Conservation (phyloP, 2,888 invertebrate species). For the Morpho helenor region DNA sequence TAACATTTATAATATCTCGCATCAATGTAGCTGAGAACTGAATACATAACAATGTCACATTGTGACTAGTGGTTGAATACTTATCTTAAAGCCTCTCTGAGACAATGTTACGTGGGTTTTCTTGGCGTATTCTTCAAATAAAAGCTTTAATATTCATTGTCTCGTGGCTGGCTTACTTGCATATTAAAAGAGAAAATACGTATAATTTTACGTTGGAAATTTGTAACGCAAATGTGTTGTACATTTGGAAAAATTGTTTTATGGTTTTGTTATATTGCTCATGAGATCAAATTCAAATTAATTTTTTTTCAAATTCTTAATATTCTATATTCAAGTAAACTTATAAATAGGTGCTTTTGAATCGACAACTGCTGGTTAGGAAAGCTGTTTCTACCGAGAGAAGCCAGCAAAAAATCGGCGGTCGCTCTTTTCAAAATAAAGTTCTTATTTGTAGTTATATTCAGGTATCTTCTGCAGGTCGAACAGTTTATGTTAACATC, state of each 20-base stretch:
- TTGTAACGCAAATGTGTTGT: conserved; percentile 1
- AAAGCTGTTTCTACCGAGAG: too few relatives aligned
- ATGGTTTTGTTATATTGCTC: background rate
- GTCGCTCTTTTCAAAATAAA: too few relatives aligned
- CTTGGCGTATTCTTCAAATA: conserved; percentile 11
- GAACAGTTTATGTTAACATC: too few relatives aligned
- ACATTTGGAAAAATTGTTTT: background rate
- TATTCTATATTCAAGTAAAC: too few relatives aligned
- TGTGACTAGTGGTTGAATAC: conserved; percentile 12
- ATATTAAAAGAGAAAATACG: conserved; percentile 9
- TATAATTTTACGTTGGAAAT: conserved; percentile 4
- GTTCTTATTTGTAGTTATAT: too few relatives aligned
- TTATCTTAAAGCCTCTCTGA: conserved; percentile 11
- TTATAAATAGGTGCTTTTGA: too few relatives aligned
- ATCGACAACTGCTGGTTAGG: too few relatives aligned
- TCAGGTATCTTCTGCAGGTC: too few relatives aligned
- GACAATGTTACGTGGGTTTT: conserved; percentile 13
- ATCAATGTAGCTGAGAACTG: background rate
- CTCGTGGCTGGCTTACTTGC: conserved; percentile 13
- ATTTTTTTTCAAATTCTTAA: too few relatives aligned
- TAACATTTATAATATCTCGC: conserved; percentile 1
- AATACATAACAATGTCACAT: conserved; percentile 7
- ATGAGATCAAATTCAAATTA: too few relatives aligned
- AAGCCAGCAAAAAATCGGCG: too few relatives aligned
- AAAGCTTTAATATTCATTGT: conserved; percentile 16